Base-by-base conservation (phyloP, 1,140 invertebrate species). In the Trichonephila clavata region DNA sequence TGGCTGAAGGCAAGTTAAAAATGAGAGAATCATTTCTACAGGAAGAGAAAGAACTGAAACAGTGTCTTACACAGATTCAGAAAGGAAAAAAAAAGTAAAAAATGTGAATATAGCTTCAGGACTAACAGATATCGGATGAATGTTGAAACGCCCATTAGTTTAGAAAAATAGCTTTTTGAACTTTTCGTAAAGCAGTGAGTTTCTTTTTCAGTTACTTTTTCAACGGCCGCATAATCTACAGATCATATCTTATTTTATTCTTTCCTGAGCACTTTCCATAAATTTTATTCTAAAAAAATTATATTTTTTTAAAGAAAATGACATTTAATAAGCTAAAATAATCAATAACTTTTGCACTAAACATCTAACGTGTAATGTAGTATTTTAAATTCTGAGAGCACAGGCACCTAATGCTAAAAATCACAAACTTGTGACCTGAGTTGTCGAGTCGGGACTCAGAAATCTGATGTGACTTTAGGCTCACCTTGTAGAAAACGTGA, bases 131-230 rank as follows among this genome's bases (percentile, higher is more conserved):
- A 83, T 83, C 81, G 18, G 39, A 59, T n/a, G 81, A n/a, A 83
- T 83, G 81, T 83, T 83, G 81, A 83, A 83, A 83, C n/a, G 81
- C 81, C 50, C 81, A 57, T 83, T 83, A 83, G 43, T 83, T 83
- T 83, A 16, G 43, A 83, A 83, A 83, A 83, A 83, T 83, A 21
- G 43, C 43, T 83, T 83, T 83, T 83, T 83, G 50, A 83, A 50
- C 43, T 83, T 83, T 24, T 83, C 2, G 50, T 13, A 57, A 83
- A 83, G 3, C n/a, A 21, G 20, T 6, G 77, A 43, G 7, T 81
- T n/a, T 50, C n/a, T 83, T 83, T n/a, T 81, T 39, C 21, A 14
- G 50, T 83, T 8, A 24, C 13, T 59, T 57, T 18, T 77, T 1
- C 6, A 32, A 39, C 16, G 32, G 13, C n/a, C n/a, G 0, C 14